Evolutionary conservation across 2,113 vertebrate species (phyloP), one percentile per base, ranked within the genome.

Genomic region (Tor tambroides): DNA sequence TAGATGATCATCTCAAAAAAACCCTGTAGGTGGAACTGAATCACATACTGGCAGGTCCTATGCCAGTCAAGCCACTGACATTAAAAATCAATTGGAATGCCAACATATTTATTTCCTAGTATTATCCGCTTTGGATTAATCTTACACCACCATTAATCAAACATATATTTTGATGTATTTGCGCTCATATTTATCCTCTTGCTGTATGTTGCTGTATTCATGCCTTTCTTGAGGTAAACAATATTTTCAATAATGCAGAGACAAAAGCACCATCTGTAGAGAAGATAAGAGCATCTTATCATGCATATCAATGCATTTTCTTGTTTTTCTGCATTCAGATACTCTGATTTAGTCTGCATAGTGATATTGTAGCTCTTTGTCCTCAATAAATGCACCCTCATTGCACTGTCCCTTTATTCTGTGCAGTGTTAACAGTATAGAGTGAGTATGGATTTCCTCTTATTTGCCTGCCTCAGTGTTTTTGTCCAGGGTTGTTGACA

Each of bases 261-360:
- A 35, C 38, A 87, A 71, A 88, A 87, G 75, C 80, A 81, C 85
- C 89, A 88, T 89, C 69, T 83, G 84, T 30, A 30, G 2, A 69
- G 26, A 54, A 84, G 67, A 49, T 77, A 84, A 82, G 78, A 51
- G 26, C 81, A 63, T 80, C 43, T 88, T 87, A 84, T 91, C 86
- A 88, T 90, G 83, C 71, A 80, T 63, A 89, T 92, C 77, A 81
- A 63, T 80, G 84, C 71, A 81, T 89, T 72, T 49, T 86, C 38
- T 65, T 78, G 32, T 87, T 79, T 87, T 84, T 61, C 80, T 69
- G 3, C 49, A 23, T 51, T 46, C 12, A 51, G 75, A 77, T 43
- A 83, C 83, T 87, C 75, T 87, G 46, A 87, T 91, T 88, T 91
- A 80, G 78, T 32, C 32, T 59, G 56, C 86, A 90, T 87, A 59